Base-by-base conservation (phyloP, 2,888 invertebrate genomes). In the Agonopterix arenella region DNA sequence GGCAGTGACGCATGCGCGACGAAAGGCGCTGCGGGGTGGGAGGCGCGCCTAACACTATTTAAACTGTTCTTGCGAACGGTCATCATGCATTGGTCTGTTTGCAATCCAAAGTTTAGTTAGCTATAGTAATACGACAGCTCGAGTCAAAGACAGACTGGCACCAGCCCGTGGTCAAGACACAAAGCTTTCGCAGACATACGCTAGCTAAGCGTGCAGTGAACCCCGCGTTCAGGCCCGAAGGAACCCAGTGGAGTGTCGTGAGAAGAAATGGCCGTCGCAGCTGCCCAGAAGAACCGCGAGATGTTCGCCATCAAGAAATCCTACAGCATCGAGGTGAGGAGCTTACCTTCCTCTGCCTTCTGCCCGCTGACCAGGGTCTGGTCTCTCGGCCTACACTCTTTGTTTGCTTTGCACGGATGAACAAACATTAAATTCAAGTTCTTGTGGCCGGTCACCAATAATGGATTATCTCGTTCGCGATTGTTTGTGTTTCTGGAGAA, bases 281-380 rank as follows among this genome's bases (percentile, higher is more conserved):
- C 96, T 81, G 96, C 96, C 61, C 96, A 96, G 90, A 96, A 96
- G 91, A 97, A 96, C 90, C 94, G 97, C 84, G 97, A 97, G 90
- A 95, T 97, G 94, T 97, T 97, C 92, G 97, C 97, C 84, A 97
- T 97, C 91, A 97, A 97, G 91, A 97, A 97, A 84, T 97, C 97
- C 62, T 97, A 97, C 93, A 97, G 97, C 91, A 96, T 97, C 84
- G 97, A 97, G 96, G 97, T 97, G 90, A 94, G 95, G 90, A 74
- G 60, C 61, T 62, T 61, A 62, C 59, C 61, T 51, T 52, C 51
- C 52, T 28, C 28, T 58, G 51, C 53, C 52, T 46, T 46, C 52
- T 52, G 53, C 55, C 52, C 50, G 48, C 50, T 50, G 9, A n/a
- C n/a, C 40, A 40, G n/a, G 40, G 40, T n/a, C 40, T 40, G 40